These are phyloP conservation scores for Monochamus alternatus DNA, from an alignment of 2,888 invertebrate species.

Conservation along the genomic window DNA sequence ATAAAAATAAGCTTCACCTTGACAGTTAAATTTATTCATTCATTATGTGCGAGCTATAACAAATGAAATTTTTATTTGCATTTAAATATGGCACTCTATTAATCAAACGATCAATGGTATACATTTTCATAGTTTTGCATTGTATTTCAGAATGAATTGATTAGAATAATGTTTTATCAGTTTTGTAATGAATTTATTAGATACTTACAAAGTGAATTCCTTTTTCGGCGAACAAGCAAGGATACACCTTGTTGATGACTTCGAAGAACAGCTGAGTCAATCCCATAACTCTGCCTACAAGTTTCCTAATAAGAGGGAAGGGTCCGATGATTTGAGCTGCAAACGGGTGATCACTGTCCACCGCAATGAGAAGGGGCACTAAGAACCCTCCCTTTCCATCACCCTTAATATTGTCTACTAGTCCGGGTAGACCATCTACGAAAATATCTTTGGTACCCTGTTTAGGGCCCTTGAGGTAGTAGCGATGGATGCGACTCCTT, in stretches of 20 bases:
- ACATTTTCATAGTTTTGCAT: too few relatives aligned
- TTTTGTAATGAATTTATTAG: not conserved
- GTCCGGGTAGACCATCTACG: conserved; percentile 84
- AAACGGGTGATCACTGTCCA: conserved; percentile 75
- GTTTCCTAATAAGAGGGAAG: conserved; percentile 79
- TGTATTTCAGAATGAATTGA: too few relatives aligned
- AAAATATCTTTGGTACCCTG: conserved; percentile 84
- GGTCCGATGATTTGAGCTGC: conserved; percentile 74
- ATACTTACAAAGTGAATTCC: conserved; percentile 76
- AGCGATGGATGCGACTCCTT: conserved; percentile 80
- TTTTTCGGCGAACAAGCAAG: conserved; percentile 78
- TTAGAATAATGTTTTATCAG: too few relatives aligned
- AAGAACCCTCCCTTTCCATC: conserved; percentile 78
- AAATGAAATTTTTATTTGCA: too few relatives aligned
- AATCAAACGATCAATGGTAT: too few relatives aligned
- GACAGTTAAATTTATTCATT: not conserved
- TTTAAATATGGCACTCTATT: too few relatives aligned
- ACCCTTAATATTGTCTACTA: conserved; percentile 78
- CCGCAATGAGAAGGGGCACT: conserved; percentile 74
- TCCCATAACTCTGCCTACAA: conserved; percentile 76
- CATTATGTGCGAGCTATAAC: not conserved
- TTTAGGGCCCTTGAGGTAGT: conserved; percentile 86
- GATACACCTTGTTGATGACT: conserved; percentile 77
- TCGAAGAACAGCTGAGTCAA: conserved; percentile 79
- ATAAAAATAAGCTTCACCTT: conserved; percentile 6